Evolutionary conservation across 2,888 invertebrate genomes (phyloP).

Genomic region (Drosophila colorata): DNA sequence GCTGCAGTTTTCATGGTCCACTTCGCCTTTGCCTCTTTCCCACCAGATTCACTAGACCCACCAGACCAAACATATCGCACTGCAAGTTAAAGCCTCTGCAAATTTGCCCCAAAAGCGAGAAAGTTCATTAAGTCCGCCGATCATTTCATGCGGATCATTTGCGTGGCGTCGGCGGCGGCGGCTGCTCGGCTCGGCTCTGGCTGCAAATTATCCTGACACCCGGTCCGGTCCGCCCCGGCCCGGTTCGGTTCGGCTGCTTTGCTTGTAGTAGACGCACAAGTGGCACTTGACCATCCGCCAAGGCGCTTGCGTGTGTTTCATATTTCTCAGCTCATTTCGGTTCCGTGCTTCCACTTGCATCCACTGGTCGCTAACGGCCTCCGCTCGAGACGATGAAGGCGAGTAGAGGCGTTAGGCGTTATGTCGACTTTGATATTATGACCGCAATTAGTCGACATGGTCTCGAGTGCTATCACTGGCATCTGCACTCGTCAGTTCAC

Average conservation of each 20-base stretch:
- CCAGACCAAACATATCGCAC: slow-evolving; percentile 47
- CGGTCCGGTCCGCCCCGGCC: slow-evolving; percentile 27
- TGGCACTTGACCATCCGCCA: slow-evolving; percentile 72
- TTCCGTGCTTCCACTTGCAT: slow-evolving; percentile 32
- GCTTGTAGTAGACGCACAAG: slow-evolving; percentile 39
- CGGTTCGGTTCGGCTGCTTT: background rate
- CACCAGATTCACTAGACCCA: slow-evolving; percentile 35
- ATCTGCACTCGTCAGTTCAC: slow-evolving; percentile 51
- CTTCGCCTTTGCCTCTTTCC: slow-evolving; percentile 35
- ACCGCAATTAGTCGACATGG: slow-evolving; percentile 78
- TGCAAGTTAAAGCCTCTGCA: slow-evolving; percentile 39
- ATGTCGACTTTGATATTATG: slow-evolving; percentile 75
- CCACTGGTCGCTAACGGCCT: slow-evolving; percentile 26
- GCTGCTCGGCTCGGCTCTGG: slow-evolving; percentile 18
- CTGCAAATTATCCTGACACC: slow-evolving; percentile 76
- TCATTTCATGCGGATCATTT: slow-evolving; percentile 69
- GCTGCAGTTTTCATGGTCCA: slow-evolving; percentile 50
- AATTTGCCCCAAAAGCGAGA: slow-evolving; percentile 63
- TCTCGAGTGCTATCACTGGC: slow-evolving; percentile 69
- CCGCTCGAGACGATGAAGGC: slow-evolving; percentile 49
- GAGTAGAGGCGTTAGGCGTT: slow-evolving; percentile 55
- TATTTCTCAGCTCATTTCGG: slow-evolving; percentile 57
- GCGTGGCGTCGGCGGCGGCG: slow-evolving; percentile 65
- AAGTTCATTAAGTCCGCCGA: slow-evolving; percentile 70
- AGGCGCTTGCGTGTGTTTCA: slow-evolving; percentile 72